Base-by-base conservation (phyloP, 2,888 invertebrate species). In the Lycophotia porphyrea region DNA sequence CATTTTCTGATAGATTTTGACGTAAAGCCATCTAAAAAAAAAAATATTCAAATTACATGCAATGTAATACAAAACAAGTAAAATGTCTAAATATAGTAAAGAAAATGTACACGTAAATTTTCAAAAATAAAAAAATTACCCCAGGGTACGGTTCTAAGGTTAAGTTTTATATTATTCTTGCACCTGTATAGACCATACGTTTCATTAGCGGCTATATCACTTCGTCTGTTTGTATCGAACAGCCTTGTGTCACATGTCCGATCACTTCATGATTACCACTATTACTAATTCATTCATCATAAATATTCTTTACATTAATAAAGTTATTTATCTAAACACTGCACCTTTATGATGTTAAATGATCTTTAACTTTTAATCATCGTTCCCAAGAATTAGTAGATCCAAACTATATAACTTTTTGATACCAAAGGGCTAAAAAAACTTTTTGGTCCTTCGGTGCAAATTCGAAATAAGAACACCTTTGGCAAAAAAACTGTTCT, bases 161-260 rank as follows among this genome's bases (percentile, higher is more conserved):
- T n/a, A n/a, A n/a, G n/a, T n/a, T n/a, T n/a, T 47, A 72, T 47
- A 49, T n/a, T 79, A 73, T 64, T 49, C 64, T 44, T 58, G 3
- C 58, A 42, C 47, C 9, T 64, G 39, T 60, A 47, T 27, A 18
- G 21, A 44, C 69, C 27, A 64, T 68, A 49, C 42, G 60, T 52
- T 34, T 68, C 31, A 78, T 78, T 75, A 67, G 58, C 63, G 61
- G 67, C 67, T 76, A 74, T 55, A 74, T 69, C 58, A 74, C 60
- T 61, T 66, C 34, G 74, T 78, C 74, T 34, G 66, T 74, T 78
- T 71, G 52, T 76, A 80, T 82, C 47, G 76, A 39, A 63, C 63
- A 78, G 55, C 75, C 74, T 76, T 81, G 76, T 67, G 63, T 83
- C 74, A 69, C 31, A 69, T 66, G 80, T 78, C 72, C 71, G 66